Evolutionary conservation across 1,140 invertebrate species (phyloP), one percentile per base, ranked within the genome.

Genomic region (Drosophila trapezifrons): DNA sequence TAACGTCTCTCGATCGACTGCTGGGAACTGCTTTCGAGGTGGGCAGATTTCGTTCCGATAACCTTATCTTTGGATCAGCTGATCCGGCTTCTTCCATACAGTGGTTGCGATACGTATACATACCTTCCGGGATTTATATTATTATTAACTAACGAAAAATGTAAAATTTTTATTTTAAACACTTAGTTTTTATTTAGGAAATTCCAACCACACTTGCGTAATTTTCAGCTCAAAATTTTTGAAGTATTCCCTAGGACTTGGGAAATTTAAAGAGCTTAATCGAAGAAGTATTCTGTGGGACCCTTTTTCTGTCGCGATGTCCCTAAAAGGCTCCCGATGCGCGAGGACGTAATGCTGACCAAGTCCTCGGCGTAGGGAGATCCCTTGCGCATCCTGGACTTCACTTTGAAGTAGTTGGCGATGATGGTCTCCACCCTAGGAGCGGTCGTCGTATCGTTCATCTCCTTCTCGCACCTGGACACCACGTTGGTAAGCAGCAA

Each of bases 321-420:
- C n/a, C n/a, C n/a, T n/a, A n/a, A 20, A 5, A 17, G 10, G 37
- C 58, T 46, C 0, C 73, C 52, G 17, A 46, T 6, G n/a, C 40
- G 40, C 0, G 63, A 43, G 1, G 29, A 20, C 20, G 32, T 58
- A 8, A 69, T 47, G 57, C 55, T 67, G 9, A 37, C 13, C 7
- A 12, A n/a, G 35, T 80, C 67, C 8, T 69, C 51, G 0, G 15
- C 18, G 9, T 32, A 38, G 9, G 27, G 29, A 0, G 32, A 6
- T 5, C 46, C 62, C 40, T 85, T 86, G 27, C 81, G 82, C 8
- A 81, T 46, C 29, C 81, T 49, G 12, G 37, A 37, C 42, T 75
- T 73, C 0, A 73, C 42, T 32, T 57, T 82, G 15, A 90, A 84
- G 65, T 91, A 91, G 25, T 79, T 84, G 12, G 45, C 1, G 10